Percentiles rank a stretch among this genome's conserved stretches.
Conservation (phyloP, 2,797 vertebrate species). For the Xerus rutilus region DNA sequence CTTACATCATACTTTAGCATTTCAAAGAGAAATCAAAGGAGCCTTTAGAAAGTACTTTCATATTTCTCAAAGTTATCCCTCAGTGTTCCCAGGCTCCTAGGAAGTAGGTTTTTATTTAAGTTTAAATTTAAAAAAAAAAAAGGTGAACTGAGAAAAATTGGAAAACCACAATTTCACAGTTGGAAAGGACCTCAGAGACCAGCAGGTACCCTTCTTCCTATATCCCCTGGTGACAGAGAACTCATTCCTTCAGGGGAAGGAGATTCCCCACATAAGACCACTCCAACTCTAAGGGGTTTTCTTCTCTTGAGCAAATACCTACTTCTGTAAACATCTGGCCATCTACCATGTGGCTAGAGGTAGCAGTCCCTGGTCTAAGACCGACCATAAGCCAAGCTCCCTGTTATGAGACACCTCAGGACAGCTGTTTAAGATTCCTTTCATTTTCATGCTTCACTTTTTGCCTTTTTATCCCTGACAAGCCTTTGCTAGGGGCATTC, state of each 20-base stretch:
- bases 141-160: neutral
- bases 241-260: neutral
- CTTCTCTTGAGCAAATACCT: neutral
- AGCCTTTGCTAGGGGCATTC: neutral
- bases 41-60: constrained; percentile 52
- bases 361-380: too few species aligned
- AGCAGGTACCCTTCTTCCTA: neutral
- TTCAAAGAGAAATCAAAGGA: constrained; percentile 76
- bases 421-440: neutral
- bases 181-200: neutral
- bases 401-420: neutral
- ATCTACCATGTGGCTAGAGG: neutral
- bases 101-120: constrained; percentile 44
- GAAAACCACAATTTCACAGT: neutral
- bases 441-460: neutral
- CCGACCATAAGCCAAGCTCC: neutral
- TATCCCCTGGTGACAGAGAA: too few species aligned
- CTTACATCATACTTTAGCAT: constrained; percentile 60
- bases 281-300: neutral
- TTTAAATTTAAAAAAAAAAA: neutral
- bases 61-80: constrained; percentile 46
- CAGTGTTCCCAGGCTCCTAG: constrained; percentile 32
- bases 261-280: neutral
- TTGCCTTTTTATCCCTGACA: neutral
- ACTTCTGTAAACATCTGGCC: neutral